phyloP scores from a whole-genome alignment of 2,888 invertebrate species.

The Agriopis aurantiaria region DNA sequence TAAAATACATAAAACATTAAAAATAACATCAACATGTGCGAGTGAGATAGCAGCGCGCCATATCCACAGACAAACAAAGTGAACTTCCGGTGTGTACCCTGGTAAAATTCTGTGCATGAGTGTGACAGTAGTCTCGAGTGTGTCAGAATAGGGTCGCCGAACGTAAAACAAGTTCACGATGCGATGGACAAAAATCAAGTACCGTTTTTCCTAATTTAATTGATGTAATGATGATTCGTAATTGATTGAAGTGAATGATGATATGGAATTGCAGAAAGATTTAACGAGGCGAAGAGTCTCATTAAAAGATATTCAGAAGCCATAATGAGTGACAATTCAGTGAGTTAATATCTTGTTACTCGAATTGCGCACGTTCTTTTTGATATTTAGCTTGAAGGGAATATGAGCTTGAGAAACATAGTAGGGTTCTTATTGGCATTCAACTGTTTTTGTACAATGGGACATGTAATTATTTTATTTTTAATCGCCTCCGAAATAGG shows the following conservation, averaged over 20 bases:
- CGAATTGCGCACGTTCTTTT: conserved; percentile 6
- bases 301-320: conserved; percentile 4
- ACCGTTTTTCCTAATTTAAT: conserved; percentile 27
- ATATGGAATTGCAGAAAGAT: conserved; percentile 8
- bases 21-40: no score
- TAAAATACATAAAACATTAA: no score
- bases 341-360: conserved; percentile 3
- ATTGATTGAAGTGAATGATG: conserved; percentile 28
- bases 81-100: no score
- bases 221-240: conserved; percentile 22
- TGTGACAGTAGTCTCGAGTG: conserved; percentile 1
- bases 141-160: neutral
- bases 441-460: no score
- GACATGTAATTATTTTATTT: no score
- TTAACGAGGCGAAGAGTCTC: conserved; percentile 15
- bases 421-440: no score
- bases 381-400: neutral
- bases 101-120: neutral
- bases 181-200: conserved; percentile 36
- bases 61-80: no score
- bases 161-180: conserved; percentile 28
- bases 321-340: conserved; percentile 18
- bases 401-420: no score
- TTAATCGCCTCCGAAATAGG: no score
- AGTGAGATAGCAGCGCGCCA: no score